Percentiles rank a stretch among this genome's conserved stretches.
Evolutionary conservation across 2,113 vertebrate genomes (phyloP).

Genomic region (Platysteira castanea): DNA sequence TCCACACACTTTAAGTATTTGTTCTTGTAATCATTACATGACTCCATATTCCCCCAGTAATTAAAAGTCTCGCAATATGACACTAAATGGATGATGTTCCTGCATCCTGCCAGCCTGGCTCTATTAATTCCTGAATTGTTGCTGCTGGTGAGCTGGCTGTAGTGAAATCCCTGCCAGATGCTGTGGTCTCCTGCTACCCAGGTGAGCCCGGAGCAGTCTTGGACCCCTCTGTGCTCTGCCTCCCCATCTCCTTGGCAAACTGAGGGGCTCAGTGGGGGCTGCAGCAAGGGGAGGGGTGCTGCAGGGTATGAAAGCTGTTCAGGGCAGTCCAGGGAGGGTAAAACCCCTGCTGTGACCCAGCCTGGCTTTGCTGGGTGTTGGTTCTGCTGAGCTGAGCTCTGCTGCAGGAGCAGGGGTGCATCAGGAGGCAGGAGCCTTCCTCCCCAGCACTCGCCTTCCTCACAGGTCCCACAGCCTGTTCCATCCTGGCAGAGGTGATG

Average conservation of each 20-base stretch:
- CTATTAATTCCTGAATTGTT: slow-evolving; percentile 7
- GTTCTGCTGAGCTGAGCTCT: background rate
- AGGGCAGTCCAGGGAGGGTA: background rate
- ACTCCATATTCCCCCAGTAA: slow-evolving; percentile 46
- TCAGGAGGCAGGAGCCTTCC: background rate
- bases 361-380: background rate
- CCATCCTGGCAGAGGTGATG: background rate
- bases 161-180: background rate
- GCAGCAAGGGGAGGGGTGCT: background rate
- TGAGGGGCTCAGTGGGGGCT: background rate
- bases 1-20: slow-evolving; percentile 56
- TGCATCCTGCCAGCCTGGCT: slow-evolving; percentile 33
- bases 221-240: background rate
- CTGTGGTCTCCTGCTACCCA: background rate
- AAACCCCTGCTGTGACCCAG: background rate
- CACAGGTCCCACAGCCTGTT: background rate
- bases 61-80: slow-evolving; percentile 38
- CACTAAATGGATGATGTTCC: slow-evolving; percentile 30
- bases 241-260: rapidly evolving
- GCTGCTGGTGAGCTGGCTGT: background rate
- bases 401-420: background rate
- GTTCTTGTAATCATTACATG: slow-evolving; percentile 58
- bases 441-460: background rate
- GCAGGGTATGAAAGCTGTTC: rapidly evolving
- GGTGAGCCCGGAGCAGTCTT: background rate